A percentile compares a stretch with the other conserved stretches of the same genome.
Evolutionary conservation across 2,113 vertebrate genomes (phyloP).

Genomic region (Calyptomena viridis): DNA sequence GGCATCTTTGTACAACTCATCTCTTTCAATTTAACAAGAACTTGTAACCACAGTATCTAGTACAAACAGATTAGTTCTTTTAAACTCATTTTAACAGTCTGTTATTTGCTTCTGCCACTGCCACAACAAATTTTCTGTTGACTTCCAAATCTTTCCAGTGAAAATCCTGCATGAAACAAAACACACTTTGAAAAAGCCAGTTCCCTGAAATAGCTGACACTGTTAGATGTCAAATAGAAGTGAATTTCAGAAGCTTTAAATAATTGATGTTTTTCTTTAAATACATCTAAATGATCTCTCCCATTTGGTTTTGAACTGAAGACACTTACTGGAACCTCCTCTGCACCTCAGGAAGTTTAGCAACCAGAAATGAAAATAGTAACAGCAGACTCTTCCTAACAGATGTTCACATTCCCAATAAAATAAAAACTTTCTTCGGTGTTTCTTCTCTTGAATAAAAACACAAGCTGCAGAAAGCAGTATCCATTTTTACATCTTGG

Average conservation of each 20-base stretch:
- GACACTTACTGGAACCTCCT: constrained; percentile 45
- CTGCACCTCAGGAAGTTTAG: constrained; percentile 42
- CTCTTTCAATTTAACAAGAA: not conserved
- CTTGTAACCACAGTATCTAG: not conserved
- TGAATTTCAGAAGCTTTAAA: not conserved
- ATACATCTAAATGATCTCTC: constrained; percentile 20
- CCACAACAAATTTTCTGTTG: not conserved
- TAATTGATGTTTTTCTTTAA: constrained; percentile 13
- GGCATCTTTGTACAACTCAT: not conserved
- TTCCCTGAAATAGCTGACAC: not conserved
- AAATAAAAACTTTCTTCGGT: not conserved
- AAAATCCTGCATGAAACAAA: not conserved
- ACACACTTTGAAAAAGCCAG: not conserved
- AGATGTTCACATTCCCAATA: constrained; percentile 51
- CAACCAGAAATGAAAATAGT: constrained; percentile 46
- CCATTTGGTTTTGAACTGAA: constrained; percentile 8
- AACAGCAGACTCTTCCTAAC: constrained; percentile 28
- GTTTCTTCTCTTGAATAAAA: constrained; percentile 24
- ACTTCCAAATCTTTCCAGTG: not conserved
- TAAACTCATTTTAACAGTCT: not conserved
- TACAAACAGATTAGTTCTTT: not conserved
- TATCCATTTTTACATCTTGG: not conserved
- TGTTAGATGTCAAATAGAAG: not conserved
- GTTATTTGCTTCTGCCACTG: not conserved
- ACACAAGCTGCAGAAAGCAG: constrained; percentile 12